These are phyloP conservation scores for Drosophila trapezifrons DNA, from an alignment of 1,140 invertebrate genomes.

Conservation along the genomic window DNA sequence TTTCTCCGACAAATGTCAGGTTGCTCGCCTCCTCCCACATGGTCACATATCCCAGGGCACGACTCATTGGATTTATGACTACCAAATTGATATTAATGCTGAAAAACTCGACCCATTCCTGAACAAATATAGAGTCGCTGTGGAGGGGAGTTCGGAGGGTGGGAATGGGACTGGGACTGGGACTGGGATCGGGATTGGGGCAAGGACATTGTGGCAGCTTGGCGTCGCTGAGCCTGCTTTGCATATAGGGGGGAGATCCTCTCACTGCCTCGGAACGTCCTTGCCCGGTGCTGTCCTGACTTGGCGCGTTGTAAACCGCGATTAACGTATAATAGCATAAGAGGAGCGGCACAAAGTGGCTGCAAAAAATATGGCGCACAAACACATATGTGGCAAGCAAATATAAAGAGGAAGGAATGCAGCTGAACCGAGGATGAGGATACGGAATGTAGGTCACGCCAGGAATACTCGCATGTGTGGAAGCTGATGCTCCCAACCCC, in stretches of 20 bases:
- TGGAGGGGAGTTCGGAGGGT: background rate
- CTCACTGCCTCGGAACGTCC: constrained; percentile 11
- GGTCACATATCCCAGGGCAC: constrained; percentile 37
- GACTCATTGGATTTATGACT: constrained; percentile 78
- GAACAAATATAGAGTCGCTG: constrained; percentile 28
- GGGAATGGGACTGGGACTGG: background rate
- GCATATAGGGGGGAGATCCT: constrained; percentile 39
- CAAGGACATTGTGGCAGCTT: constrained; percentile 24
- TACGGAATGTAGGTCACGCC: constrained; percentile 66
- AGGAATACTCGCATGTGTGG: constrained; percentile 28
- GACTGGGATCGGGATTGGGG: constrained; percentile 8
- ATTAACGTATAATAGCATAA: constrained; percentile 73
- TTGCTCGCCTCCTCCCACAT: background rate
- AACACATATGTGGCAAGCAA: constrained; percentile 34
- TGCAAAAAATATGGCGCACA: constrained; percentile 37
- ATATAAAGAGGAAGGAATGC: constrained; percentile 28
- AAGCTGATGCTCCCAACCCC: constrained; percentile 3
- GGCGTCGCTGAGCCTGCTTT: constrained; percentile 49
- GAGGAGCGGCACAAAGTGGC: constrained; percentile 47
- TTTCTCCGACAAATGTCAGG: constrained; percentile 40
- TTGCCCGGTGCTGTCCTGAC: constrained; percentile 22
- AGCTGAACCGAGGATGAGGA: constrained; percentile 7
- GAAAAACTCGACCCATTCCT: constrained; percentile 51
- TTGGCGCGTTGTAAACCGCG: constrained; percentile 67
- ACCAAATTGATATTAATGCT: constrained; percentile 81